Evolutionary conservation across 2,888 invertebrate species (phyloP).

Genomic region (Caenorhabditis sp.): DNA sequence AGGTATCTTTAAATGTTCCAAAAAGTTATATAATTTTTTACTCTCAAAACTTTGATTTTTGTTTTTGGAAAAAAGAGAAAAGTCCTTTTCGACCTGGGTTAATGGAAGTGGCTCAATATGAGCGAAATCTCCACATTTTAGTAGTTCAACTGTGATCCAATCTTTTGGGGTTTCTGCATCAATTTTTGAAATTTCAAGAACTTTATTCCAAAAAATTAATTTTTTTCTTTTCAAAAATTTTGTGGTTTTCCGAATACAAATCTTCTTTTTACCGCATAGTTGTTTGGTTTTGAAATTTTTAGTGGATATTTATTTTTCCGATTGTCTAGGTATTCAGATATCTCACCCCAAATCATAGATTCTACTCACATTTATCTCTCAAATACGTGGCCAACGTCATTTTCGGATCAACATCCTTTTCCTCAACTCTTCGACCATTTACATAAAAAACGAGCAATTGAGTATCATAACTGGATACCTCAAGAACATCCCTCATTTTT

Average conservation of each 20-base stretch:
- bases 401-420: slow-evolving; percentile 60
- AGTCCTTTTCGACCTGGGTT: no score
- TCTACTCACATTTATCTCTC: slow-evolving; percentile 62
- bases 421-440: slow-evolving; percentile 65
- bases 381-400: slow-evolving; percentile 65
- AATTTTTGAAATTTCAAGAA: no score
- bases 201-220: not conserved
- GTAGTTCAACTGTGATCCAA: no score
- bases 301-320: no score
- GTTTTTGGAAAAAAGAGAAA: no score
- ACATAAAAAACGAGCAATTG: slow-evolving; percentile 63
- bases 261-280: not conserved
- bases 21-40: no score
- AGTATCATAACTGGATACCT: slow-evolving; percentile 43
- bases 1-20: no score
- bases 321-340: no score
- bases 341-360: not conserved
- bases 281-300: not conserved
- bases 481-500: slow-evolving; percentile 25
- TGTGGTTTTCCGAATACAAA: not conserved
- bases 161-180: no score
- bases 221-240: not conserved
- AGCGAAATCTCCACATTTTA: no score
- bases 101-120: no score
- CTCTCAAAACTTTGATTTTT: no score